Base-by-base conservation (phyloP, 2,888 invertebrate species). In the Noctuana brunneofusca region DNA sequence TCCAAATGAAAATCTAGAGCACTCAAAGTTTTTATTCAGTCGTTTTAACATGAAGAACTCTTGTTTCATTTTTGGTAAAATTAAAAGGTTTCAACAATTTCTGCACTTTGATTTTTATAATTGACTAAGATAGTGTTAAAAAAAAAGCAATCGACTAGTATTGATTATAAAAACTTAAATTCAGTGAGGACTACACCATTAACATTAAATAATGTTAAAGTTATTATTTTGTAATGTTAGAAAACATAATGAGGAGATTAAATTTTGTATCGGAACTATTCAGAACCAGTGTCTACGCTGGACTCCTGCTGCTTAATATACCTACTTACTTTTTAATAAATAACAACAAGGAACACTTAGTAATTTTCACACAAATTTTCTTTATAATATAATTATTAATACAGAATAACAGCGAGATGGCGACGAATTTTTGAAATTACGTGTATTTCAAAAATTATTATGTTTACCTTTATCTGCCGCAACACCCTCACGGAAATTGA, bases 1-100 rank as follows among this genome's bases (percentile, higher is more conserved):
- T 49, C 38, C 38, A 18, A 50, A 27, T 41, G 50, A 27, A 50
- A 50, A 41, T 38, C 50, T 27, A 38, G 50, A 58, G 50, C 58
- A 58, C 50, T 58, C 41, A 27, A 50, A 58, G 18, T 20, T 54
- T 54, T 54, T 22, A 35, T 30, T 52, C 20, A 1, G 16, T 14
- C 24, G 11, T 54, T 54, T 22, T 14, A 54, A 38, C 22, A 5
- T 48, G 16, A 18, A 43, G 20, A 38, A n/a, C 54, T 38, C 53
- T 20, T n/a, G 24, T 49, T 14, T 24, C n/a, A 49, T 49, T 49
- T 49, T 14, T 4, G 49, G n/a, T 27, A 6, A 49, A 48, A 22
- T 18, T 1, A 46, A 20, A 16, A 46, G 20, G 6, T 48, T 48
- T 20, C 22, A 22, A 22, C 12, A 8, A n/a, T 48, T 48, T 48